Evolutionary conservation across 2,113 vertebrate genomes (phyloP), one percentile per base, ranked within the genome.

Genomic region (Salvelinus fontinalis): DNA sequence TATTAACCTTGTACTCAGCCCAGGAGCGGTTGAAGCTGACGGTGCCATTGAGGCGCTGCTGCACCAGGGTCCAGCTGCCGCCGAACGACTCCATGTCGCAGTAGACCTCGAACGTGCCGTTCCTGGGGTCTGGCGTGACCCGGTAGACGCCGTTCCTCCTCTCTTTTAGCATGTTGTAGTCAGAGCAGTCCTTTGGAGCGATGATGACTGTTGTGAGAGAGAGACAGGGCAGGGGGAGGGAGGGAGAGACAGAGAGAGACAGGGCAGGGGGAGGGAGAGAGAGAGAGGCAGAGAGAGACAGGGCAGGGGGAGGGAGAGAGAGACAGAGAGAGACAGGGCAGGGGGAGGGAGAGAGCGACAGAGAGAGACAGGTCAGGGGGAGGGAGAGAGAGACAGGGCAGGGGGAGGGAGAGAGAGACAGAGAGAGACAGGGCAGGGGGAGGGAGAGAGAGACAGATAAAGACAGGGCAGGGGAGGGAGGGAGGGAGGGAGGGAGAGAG

Each of bases 81-180:
- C 95, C 96, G 0, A 87, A 93, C 2, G 95, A 94, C 88, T 97
- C 94, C 98, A 99, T 98, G 78, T 99, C 96, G 73, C 98, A 99
- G 82, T 89, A 95, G 5, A 96, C 97, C 34, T 95, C 92, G 67
- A 99, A 98, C 77, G 94, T 96, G 1, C 89, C 85, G 0, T 96
- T 95, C 83, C 84, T 93, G 60, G 91, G 86, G 54, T 96, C 94
- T 1, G 96, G 96, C 2, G 88, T 95, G 18, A 98, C 89, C 20
- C 78, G 90, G 87, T 98, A 98, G 85, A 94, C 89, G 3, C 94
- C 95, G 0, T 92, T 95, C 80, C 75, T 94, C 69, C 84, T 95
- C 60, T 79, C 88, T 34, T 93, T 92, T 81, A 94, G 74, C 54
- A 76, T 49, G 16, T 94, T 95, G 91, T 95, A 94, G 54, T 97